phyloP scores from a whole-genome alignment of 2,797 vertebrate genomes.

The Gymnodraco acuticeps region DNA sequence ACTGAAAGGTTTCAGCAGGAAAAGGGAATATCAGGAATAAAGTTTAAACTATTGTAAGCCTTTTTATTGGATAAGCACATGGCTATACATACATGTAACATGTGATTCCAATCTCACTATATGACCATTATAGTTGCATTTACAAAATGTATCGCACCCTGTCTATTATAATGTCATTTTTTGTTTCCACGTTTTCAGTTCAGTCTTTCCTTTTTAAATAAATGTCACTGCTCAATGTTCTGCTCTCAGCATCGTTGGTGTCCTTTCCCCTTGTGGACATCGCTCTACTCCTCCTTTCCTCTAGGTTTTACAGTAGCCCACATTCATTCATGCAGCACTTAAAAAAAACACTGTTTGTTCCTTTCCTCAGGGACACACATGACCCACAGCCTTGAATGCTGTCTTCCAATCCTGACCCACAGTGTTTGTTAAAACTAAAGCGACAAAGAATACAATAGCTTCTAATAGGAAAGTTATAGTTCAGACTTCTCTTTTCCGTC shows the following conservation, averaged over 20 bases:
- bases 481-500: not conserved
- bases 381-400: not conserved
- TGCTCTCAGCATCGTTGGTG: not conserved
- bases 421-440: not conserved
- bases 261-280: not conserved
- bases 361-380: constrained; percentile 2
- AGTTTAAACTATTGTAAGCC: not conserved
- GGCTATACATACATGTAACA: not conserved
- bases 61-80: not conserved
- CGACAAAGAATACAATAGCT: not conserved
- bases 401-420: not conserved
- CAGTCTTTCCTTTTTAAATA: not conserved
- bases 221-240: not conserved
- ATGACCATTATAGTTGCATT: not conserved
- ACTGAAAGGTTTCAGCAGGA: constrained; percentile 19
- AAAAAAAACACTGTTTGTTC: not conserved
- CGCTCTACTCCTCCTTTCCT: not conserved
- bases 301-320: not conserved
- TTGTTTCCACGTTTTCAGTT: not conserved
- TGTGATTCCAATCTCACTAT: not conserved
- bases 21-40: not conserved
- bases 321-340: not conserved
- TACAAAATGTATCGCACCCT: not conserved
- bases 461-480: not conserved
- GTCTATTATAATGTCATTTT: no score